These are phyloP conservation scores for Lonchura striata DNA, from an alignment of 2,113 vertebrate genomes.

Conservation along the genomic window DNA sequence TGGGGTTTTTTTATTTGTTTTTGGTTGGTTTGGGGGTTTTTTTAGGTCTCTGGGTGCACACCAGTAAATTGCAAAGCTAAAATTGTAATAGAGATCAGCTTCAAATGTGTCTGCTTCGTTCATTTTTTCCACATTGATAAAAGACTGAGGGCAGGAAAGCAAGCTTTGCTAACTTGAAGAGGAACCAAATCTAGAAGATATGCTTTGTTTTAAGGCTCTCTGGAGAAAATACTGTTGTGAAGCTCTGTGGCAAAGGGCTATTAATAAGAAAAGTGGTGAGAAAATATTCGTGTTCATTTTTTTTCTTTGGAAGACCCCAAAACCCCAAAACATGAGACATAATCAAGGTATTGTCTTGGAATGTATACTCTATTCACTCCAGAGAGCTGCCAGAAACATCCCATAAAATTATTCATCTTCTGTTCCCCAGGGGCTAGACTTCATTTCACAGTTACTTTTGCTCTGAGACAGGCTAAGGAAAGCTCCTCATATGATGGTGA, in stretches of 20 bases:
- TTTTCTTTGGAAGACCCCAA: not conserved
- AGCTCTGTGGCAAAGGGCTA: not conserved
- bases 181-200: not conserved
- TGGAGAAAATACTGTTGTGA: not conserved
- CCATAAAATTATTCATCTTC: not conserved
- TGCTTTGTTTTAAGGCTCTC: not conserved
- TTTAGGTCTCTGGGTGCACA: not conserved
- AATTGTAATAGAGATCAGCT: not conserved
- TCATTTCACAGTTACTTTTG: not conserved
- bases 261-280: not conserved
- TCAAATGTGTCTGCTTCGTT: not conserved
- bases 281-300: not conserved
- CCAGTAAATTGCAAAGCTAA: not conserved
- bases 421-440: not conserved
- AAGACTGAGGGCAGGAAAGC: not conserved
- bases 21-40: not conserved
- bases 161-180: not conserved
- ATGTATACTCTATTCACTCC: not conserved
- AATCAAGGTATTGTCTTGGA: not conserved
- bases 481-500: not conserved
- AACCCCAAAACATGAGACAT: not conserved
- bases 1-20: not conserved
- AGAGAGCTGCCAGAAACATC: not conserved
- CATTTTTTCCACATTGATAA: not conserved
- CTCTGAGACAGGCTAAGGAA: not conserved